A percentile compares a stretch with the other conserved stretches of the same genome.
Conservation (phyloP, 2,113 vertebrate species). For the Pagrus major region DNA sequence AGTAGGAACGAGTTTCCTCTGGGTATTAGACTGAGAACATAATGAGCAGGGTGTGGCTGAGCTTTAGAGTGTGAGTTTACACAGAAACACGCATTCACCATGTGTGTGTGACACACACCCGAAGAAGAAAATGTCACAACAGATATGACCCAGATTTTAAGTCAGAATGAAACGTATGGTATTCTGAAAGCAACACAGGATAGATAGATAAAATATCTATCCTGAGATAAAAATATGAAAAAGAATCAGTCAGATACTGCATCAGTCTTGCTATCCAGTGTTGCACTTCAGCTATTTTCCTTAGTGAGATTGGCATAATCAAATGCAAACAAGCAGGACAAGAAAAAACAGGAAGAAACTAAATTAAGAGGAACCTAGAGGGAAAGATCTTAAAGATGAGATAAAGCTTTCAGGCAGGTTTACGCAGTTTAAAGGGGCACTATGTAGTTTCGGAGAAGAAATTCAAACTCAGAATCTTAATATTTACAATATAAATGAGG, state of each 20-base stretch:
- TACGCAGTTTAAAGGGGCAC: too few species aligned
- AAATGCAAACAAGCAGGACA: neutral
- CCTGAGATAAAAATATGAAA: neutral
- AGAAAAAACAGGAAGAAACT: neutral
- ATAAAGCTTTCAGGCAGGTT: neutral
- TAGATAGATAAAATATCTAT: too few species aligned
- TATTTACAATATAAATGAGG: too few species aligned
- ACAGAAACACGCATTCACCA: conserved; percentile 23
- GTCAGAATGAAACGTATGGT: neutral
- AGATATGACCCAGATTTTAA: neutral
- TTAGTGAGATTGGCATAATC: neutral
- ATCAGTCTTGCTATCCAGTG: neutral
- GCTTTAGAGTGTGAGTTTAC: conserved; percentile 14
- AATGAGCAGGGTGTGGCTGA: conserved; percentile 45
- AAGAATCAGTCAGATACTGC: neutral
- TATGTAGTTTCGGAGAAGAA: too few species aligned
- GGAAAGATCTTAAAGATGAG: neutral
- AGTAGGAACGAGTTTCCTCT: conserved; percentile 17
- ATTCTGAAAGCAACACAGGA: neutral
- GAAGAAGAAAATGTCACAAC: neutral
- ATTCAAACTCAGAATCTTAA: too few species aligned
- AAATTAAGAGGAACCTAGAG: neutral
- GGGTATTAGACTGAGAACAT: conserved; percentile 27
- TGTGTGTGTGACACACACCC: neutral
- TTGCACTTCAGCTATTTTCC: neutral